Conservation (phyloP, 2,113 vertebrate genomes). For the Chascanopsetta lugubris region DNA sequence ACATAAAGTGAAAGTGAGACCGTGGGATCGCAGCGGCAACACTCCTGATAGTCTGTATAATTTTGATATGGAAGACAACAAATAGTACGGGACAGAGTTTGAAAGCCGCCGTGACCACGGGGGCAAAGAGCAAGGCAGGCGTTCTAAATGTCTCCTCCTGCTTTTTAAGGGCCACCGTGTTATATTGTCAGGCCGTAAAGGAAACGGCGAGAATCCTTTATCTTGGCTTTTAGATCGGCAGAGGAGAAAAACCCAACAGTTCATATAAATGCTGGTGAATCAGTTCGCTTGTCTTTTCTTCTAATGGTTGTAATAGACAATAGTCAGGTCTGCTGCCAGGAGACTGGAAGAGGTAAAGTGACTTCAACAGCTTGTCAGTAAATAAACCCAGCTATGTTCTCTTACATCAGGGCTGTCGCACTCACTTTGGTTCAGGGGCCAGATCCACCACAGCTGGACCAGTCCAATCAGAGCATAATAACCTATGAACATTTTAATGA, state of each 20-base stretch:
- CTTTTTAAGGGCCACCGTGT: constrained; percentile 39
- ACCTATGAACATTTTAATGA: too few relatives aligned
- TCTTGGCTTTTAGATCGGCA: constrained; percentile 22
- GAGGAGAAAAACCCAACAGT: constrained; percentile 28
- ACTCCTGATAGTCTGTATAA: constrained; percentile 28
- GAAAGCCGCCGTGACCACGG: constrained; percentile 13
- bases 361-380: constrained; percentile 14
- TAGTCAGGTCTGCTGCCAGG: constrained; percentile 10
- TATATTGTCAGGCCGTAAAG: constrained; percentile 39
- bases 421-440: too few relatives aligned
- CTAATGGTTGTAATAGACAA: constrained; percentile 27
- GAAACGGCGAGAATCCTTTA: constrained; percentile 38
- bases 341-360: constrained; percentile 17
- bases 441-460: too few relatives aligned
- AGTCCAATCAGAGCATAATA: too few relatives aligned
- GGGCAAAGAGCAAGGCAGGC: constrained; percentile 5
- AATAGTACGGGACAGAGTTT: constrained; percentile 39
- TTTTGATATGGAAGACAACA: constrained; percentile 26
- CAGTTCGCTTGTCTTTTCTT: constrained; percentile 38
- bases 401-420: constrained; percentile 1
- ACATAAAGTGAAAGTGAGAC: constrained; percentile 44
- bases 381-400: constrained; percentile 2
- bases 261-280: constrained; percentile 38
- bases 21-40: constrained; percentile 30
- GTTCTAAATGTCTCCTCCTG: constrained; percentile 34